Percentiles rank a stretch among this genome's conserved stretches.
phyloP scores from a whole-genome alignment of 2,113 vertebrate species.

The Heliornis fulica region DNA sequence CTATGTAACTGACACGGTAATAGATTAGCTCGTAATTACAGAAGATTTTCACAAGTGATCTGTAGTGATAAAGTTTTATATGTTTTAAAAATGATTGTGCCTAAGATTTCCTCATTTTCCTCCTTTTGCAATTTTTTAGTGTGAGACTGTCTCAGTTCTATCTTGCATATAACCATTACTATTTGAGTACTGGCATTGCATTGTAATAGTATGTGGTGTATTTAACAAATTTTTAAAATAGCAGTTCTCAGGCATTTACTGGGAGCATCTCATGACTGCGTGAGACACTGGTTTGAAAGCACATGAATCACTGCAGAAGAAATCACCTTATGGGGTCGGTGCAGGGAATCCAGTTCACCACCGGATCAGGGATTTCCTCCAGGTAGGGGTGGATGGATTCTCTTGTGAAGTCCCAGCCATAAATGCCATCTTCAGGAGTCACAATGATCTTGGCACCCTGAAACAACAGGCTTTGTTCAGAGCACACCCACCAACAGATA shows the following conservation, averaged over 20 bases:
- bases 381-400: conserved; percentile 71
- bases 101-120: not conserved
- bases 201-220: not conserved
- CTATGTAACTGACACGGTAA: not conserved
- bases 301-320: not conserved
- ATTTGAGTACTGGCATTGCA: not conserved
- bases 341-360: conserved; percentile 69
- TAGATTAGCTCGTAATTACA: not conserved
- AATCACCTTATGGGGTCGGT: conserved; percentile 28
- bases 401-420: conserved; percentile 71
- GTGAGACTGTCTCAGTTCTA: not conserved
- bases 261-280: not conserved
- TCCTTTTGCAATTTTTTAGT: not conserved
- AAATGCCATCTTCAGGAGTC: conserved; percentile 74
- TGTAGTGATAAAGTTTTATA: not conserved
- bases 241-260: not conserved
- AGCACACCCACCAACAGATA: not conserved
- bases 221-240: not conserved
- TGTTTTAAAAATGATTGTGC: not conserved
- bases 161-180: not conserved
- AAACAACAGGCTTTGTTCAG: not conserved
- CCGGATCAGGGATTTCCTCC: conserved; percentile 69
- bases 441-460: conserved; percentile 73
- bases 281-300: not conserved
- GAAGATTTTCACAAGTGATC: not conserved